Base-by-base conservation (phyloP, 1,140 invertebrate genomes). In the Bombus consobrinus region DNA sequence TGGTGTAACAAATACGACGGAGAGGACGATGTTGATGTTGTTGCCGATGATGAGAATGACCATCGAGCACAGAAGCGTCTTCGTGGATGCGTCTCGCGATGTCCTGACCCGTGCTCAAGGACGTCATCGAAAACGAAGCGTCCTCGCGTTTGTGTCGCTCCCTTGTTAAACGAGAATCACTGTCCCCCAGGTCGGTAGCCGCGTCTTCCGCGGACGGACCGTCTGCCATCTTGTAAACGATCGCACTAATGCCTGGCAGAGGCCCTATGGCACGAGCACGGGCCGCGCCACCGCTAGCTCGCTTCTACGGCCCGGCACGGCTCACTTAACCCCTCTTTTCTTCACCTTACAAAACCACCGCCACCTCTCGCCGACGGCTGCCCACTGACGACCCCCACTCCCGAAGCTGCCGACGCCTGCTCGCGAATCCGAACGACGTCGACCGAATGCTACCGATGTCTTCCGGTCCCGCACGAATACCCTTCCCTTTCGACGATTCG, bases 161-260 rank as follows among this genome's bases (percentile, higher is more conserved):
- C 75, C 93, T 91, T 37, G 91, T 89, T 82, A 92, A 90, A 85
- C 93, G 90, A 89, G 73, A 90, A 87, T 89, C 88, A 88, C 86
- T 84, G 84, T 90, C 86, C 87, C 81, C 80, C 59, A 41, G 43
- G 85, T 66, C 84, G 86, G 85, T 87, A 75, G 75, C 78, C 90
- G 92, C 92, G 91, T 94, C 93, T 88, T 91, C 90, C 86, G 87
- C 90, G 89, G 87, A 94, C 91, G 92, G 89, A 87, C 93, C 90
- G 93, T 94, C 94, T 94, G 93, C 94, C 94, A 94, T 94, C 92
- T 94, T 94, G 93, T 87, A 90, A 91, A 91, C 88, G 90, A 91
- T 93, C 90, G 84, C 90, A 91, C 92, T 92, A 81, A 69, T 87
- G 74, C 34, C 80, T 85, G 88, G 89, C 90, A 89, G 90, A 87